Percentiles rank a stretch among this genome's conserved stretches.
These are phyloP conservation scores for Callithrix jacchus DNA, from an alignment of 2,113 vertebrate species.

Conservation along the genomic window DNA sequence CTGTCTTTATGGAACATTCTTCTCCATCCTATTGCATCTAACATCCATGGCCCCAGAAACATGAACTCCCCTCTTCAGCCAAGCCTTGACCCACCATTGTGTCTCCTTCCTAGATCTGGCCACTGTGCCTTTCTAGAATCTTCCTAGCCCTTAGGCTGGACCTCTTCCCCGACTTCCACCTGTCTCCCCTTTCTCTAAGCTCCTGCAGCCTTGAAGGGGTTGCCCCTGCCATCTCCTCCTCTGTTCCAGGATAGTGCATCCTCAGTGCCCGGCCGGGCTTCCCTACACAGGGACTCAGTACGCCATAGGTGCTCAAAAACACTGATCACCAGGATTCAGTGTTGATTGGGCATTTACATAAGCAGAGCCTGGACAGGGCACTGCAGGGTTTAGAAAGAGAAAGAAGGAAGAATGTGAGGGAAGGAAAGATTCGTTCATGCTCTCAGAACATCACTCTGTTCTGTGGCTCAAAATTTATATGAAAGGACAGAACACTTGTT, in stretches of 20 bases:
- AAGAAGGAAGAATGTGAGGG: neutral
- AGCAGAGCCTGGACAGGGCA: neutral
- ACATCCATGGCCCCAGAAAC: neutral
- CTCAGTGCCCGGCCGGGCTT: neutral
- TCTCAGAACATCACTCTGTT: neutral
- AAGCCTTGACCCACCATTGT: neutral
- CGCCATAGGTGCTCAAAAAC: neutral
- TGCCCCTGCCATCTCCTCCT: too few relatives aligned
- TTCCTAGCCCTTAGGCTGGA: neutral
- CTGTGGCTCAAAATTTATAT: neutral
- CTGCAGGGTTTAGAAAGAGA: neutral
- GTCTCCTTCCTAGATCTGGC: neutral
- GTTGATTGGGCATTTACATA: neutral
- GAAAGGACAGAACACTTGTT: neutral
- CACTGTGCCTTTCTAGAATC: neutral
- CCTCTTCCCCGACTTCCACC: neutral
- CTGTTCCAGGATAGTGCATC: neutral
- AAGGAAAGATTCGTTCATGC: neutral
- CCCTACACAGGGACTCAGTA: neutral
- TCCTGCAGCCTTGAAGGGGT: neutral
- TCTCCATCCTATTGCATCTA: neutral
- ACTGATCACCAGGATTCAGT: rapidly evolving
- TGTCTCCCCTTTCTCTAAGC: neutral
- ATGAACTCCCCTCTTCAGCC: neutral
- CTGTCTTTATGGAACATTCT: neutral